phyloP scores from a whole-genome alignment of 2,888 invertebrate species.

The Steinernema scapterisci region DNA sequence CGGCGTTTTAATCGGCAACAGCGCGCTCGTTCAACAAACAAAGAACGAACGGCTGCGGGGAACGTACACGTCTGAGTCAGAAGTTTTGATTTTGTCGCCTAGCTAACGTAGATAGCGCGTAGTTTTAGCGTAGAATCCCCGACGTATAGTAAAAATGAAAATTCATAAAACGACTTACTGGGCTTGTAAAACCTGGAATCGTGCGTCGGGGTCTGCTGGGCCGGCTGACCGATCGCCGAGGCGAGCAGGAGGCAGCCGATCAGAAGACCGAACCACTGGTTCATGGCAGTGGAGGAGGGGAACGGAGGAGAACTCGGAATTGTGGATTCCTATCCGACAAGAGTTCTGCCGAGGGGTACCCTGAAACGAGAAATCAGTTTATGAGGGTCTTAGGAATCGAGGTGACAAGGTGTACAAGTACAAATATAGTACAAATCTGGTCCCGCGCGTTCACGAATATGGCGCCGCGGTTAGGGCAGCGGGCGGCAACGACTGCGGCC shows the following conservation, averaged over 20 bases:
- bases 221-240: slow-evolving; percentile 50
- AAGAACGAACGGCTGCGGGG: neutral
- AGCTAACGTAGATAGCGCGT: neutral
- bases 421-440: no score
- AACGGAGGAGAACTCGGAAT: no score
- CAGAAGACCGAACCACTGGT: neutral
- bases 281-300: slow-evolving; percentile 15
- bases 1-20: neutral
- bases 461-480: neutral
- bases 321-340: neutral
- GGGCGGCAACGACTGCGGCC: neutral
- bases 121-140: neutral
- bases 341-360: neutral
- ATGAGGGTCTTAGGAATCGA: no score
- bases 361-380: neutral
- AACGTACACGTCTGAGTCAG: no score
- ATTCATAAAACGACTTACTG: slow-evolving; percentile 18
- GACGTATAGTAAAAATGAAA: neutral
- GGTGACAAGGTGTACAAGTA: neutral
- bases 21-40: neutral
- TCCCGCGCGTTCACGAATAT: neutral
- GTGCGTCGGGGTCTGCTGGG: slow-evolving; percentile 57
- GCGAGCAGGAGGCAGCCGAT: slow-evolving; percentile 15
- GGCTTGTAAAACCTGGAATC: slow-evolving; percentile 48
- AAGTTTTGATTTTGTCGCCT: neutral